These are phyloP conservation scores for Moxostoma hubbsi DNA, from an alignment of 2,797 vertebrate species.

Conservation along the genomic window DNA sequence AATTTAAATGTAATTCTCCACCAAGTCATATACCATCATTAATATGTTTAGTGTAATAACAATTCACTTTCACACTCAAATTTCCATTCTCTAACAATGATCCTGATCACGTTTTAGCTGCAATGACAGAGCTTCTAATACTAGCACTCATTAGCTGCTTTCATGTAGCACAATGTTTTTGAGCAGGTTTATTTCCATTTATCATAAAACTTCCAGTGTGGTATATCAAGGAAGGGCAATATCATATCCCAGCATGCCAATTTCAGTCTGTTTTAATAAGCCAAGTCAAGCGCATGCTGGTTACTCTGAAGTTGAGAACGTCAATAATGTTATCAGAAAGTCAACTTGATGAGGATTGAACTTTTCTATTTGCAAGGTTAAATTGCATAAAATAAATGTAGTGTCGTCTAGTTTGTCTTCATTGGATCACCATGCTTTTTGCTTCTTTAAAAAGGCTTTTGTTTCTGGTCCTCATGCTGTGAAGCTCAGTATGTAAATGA, in stretches of 20 bases:
- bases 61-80: constrained; percentile 1
- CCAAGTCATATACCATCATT: too few species aligned
- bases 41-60: too few species aligned
- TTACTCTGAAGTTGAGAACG: background rate
- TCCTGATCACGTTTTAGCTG: background rate
- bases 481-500: background rate
- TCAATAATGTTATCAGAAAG: constrained; percentile 5
- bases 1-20: background rate
- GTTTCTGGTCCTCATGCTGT: background rate
- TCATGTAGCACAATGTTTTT: constrained; percentile 1
- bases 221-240: background rate
- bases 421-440: background rate
- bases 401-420: background rate
- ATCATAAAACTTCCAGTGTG: constrained; percentile 4
- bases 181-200: constrained; percentile 15
- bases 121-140: constrained; percentile 8
- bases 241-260: constrained; percentile 18
- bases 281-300: background rate
- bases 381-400: background rate
- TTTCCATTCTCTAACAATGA: constrained; percentile 11
- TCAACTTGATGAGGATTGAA: constrained; percentile 6
- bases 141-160: constrained; percentile 6
- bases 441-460: background rate
- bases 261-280: constrained; percentile 8
- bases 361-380: background rate